Percentiles rank a stretch among this genome's conserved stretches.
phyloP scores from a whole-genome alignment of 2,113 vertebrate species.

The Antigone vipio region DNA sequence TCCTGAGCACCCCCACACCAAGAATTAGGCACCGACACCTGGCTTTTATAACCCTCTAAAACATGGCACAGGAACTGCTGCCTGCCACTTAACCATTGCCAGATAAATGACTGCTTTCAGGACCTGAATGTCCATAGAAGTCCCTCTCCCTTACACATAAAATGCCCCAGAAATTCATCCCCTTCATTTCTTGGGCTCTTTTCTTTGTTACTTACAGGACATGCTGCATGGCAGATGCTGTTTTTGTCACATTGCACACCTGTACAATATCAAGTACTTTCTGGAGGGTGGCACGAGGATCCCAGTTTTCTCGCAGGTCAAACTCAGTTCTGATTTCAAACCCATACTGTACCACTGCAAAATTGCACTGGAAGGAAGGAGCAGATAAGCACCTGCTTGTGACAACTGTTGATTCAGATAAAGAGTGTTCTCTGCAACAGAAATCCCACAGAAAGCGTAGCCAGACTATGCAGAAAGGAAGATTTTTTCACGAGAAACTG shows the following conservation, averaged over 20 bases:
- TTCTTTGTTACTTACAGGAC: constrained; percentile 75
- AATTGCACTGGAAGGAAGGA: constrained; percentile 70
- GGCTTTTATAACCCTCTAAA: background rate
- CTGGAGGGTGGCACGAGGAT: constrained; percentile 32
- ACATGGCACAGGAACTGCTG: background rate
- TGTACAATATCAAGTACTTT: constrained; percentile 70
- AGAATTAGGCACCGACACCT: background rate
- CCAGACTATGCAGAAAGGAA: background rate
- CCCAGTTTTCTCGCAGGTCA: constrained; percentile 61
- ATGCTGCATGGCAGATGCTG: constrained; percentile 80
- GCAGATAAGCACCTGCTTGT: background rate
- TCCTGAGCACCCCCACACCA: background rate
- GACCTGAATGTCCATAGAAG: background rate
- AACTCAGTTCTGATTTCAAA: constrained; percentile 72
- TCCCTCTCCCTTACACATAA: background rate
- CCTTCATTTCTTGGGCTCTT: background rate
- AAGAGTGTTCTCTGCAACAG: background rate
- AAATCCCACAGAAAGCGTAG: background rate
- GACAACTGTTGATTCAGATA: background rate
- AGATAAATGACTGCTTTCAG: background rate
- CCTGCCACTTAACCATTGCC: background rate
- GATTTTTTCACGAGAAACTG: background rate
- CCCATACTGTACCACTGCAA: constrained; percentile 81
- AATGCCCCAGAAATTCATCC: background rate
- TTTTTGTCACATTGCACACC: constrained; percentile 58